These are phyloP conservation scores for Heliconius sara DNA, from an alignment of 2,888 invertebrate species.

Conservation along the genomic window DNA sequence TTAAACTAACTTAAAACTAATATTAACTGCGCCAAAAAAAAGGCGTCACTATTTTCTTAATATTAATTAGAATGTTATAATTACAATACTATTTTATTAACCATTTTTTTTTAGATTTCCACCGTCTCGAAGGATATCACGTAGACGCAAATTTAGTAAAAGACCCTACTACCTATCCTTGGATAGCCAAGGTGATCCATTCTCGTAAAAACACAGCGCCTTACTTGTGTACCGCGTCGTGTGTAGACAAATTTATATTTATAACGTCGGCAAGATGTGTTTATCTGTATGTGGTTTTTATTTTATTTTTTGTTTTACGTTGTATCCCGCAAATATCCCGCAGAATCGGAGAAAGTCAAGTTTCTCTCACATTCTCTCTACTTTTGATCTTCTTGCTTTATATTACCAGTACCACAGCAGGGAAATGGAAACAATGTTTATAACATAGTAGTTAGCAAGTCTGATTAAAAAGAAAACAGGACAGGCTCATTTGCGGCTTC, in stretches of 20 bases:
- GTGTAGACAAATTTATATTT: slow-evolving; percentile 62
- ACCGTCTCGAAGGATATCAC: slow-evolving; percentile 57
- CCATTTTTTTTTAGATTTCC: slow-evolving; percentile 57
- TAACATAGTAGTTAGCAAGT: too few species aligned
- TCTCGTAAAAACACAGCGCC: slow-evolving; percentile 53
- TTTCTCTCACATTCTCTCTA: background rate
- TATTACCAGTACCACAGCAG: too few species aligned
- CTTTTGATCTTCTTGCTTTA: too few species aligned
- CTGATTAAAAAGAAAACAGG: too few species aligned
- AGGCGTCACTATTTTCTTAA: too few species aligned
- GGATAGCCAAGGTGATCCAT: slow-evolving; percentile 68
- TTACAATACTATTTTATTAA: background rate
- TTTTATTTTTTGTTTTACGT: background rate
- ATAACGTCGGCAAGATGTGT: slow-evolving; percentile 68
- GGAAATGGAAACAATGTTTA: too few species aligned
- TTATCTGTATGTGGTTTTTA: slow-evolving; percentile 52
- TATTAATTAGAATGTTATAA: too few species aligned
- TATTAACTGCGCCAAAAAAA: too few species aligned
- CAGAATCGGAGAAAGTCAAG: background rate
- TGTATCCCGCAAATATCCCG: too few species aligned
- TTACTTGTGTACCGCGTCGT: slow-evolving; percentile 64
- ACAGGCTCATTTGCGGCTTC: too few species aligned
- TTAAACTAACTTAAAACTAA: too few species aligned
- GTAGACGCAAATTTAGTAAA: slow-evolving; percentile 52
- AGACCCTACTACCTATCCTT: slow-evolving; percentile 53